These are phyloP conservation scores for Bradypodion ventrale DNA, from an alignment of 2,797 vertebrate species.

Conservation along the genomic window DNA sequence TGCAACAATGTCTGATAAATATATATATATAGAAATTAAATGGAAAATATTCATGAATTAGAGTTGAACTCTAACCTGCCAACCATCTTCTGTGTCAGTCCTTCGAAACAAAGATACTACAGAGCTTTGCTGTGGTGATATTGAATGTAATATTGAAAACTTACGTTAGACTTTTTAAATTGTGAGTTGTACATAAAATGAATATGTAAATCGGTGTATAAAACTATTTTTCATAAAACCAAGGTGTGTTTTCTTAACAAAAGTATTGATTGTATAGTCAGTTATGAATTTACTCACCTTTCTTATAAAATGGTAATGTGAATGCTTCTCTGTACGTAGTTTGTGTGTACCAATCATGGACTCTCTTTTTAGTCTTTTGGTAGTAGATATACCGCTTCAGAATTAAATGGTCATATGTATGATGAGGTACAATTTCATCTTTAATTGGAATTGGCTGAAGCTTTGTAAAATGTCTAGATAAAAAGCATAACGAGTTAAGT, in stretches of 20 bases:
- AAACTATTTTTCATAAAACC: not conserved
- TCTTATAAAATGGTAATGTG: constrained; percentile 46
- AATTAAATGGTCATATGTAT: constrained; percentile 59
- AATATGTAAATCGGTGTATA: not conserved
- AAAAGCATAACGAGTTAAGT: constrained; percentile 60
- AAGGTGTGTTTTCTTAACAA: not conserved
- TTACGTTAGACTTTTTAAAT: not conserved
- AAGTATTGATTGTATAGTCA: not conserved
- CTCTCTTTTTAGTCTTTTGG: constrained; percentile 33
- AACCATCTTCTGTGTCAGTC: not conserved
- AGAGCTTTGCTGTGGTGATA: not conserved
- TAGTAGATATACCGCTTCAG: constrained; percentile 48
- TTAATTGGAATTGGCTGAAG: constrained; percentile 13
- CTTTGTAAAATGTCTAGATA: constrained; percentile 62
- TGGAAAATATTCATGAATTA: not conserved
- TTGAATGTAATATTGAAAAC: not conserved
- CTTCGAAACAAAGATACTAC: not conserved
- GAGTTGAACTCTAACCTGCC: not conserved
- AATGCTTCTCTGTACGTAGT: constrained; percentile 54
- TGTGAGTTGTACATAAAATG: not conserved
- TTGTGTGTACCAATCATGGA: constrained; percentile 39
- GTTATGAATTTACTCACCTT: constrained; percentile 27
- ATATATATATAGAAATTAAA: not conserved
- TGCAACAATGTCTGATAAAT: not conserved
- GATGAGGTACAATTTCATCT: constrained; percentile 38